Evolutionary conservation across 2,888 invertebrate species (phyloP), one percentile per base, ranked within the genome.

Genomic region (Acronicta aceris): DNA sequence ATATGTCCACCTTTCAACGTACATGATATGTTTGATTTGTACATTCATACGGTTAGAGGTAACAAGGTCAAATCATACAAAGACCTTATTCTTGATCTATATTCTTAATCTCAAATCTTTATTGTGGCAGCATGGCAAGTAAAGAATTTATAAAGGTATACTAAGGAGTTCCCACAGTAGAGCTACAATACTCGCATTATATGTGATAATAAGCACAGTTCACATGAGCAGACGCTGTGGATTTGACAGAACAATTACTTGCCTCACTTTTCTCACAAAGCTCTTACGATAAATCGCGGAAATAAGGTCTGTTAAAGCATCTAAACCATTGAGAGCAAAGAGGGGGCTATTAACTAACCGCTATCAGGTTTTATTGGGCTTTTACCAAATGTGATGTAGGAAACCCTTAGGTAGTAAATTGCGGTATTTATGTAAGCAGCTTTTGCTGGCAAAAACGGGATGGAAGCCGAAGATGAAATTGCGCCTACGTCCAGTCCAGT

Each of bases 161-260:
- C 78, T 80, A 72, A 78, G 74, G 66, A 75, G 80, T 89, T 90
- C 88, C 83, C 89, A 89, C 89, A 89, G 80, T 71, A 77, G 79
- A 63, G 63, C 59, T 75, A 75, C 74, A 78, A 76, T 76, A 66
- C 72, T 64, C 42, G 58, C 68, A 76, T 77, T 80, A 74, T 75
- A 71, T 72, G 65, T 65, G 75, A 79, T 86, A 88, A 88, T 86
- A 86, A 82, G 85, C 77, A 74, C 62, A 69, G 83, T 90, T 90
- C 90, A 85, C 89, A 90, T 85, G 86, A 83, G 77, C 73, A 78
- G 71, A 51, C 56, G 74, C 65, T 71, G 74, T 81, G 80, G 74
- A 80, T 87, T 89, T 86, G 87, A 87, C 82, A 81, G 85, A 89
- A 90, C 90, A 91, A 92, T 92, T 85, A 87, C 83, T 71, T 57